These are phyloP conservation scores for Drosophila kanapiae DNA, from an alignment of 1,140 invertebrate genomes.

Conservation along the genomic window DNA sequence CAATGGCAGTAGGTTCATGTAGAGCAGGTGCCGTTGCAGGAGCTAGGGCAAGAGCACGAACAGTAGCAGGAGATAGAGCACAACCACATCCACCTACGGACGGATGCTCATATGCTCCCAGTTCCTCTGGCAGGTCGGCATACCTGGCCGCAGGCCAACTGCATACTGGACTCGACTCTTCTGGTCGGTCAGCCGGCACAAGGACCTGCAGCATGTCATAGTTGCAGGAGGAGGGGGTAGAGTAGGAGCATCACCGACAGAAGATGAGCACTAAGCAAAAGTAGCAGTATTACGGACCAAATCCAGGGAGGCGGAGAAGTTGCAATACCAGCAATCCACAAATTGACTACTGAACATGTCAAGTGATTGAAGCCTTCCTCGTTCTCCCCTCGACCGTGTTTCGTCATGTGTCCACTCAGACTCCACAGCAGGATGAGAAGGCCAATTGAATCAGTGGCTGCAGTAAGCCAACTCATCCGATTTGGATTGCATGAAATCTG, in stretches of 20 bases:
- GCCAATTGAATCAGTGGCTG: conserved; percentile 26
- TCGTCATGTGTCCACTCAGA: conserved; percentile 6
- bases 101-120: conserved; percentile 26
- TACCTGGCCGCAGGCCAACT: conserved; percentile 45
- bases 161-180: conserved; percentile 35
- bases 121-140: conserved; percentile 28
- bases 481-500: conserved; percentile 4
- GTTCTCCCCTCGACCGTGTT: conserved; percentile 2
- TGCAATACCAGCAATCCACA: conserved; percentile 38
- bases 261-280: conserved; percentile 40
- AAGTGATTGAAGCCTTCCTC: conserved; percentile 43
- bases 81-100: conserved; percentile 20
- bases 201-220: conserved; percentile 29
- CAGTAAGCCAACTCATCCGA: conserved; percentile 9
- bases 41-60: background rate
- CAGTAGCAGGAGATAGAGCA: conserved; percentile 3
- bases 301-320: background rate
- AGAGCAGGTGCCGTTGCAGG: conserved; percentile 3
- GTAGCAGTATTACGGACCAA: conserved; percentile 36
- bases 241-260: background rate
- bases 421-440: conserved; percentile 6
- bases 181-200: conserved; percentile 25
- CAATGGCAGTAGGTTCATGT: conserved; percentile 19
- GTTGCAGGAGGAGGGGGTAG: conserved; percentile 2
- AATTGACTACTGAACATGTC: conserved; percentile 53